phyloP scores from a whole-genome alignment of 2,888 invertebrate genomes.

The Agriopis aurantiaria region DNA sequence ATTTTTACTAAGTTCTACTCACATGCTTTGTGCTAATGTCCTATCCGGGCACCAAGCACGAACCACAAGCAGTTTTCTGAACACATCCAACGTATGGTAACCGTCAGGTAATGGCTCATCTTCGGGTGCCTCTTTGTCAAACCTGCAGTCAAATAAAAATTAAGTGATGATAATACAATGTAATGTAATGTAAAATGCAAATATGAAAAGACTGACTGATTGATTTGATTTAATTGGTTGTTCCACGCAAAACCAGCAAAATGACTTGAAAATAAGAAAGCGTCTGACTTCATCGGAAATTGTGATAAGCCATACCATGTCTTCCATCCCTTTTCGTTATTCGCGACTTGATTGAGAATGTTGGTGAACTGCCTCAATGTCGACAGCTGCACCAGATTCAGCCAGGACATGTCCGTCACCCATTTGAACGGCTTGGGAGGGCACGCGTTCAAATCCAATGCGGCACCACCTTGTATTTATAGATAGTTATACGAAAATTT shows the following conservation, averaged over 20 bases:
- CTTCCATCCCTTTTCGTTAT: constrained; percentile 90
- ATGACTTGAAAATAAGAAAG: too few species aligned
- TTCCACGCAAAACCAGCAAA: too few species aligned
- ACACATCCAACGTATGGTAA: constrained; percentile 91
- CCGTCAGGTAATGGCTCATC: constrained; percentile 93
- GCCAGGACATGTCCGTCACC: constrained; percentile 95
- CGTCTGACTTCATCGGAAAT: background rate
- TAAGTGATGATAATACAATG: too few species aligned
- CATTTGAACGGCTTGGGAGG: constrained; percentile 93
- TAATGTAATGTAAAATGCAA: too few species aligned
- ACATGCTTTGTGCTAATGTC: constrained; percentile 91
- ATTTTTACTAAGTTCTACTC: constrained; percentile 45
- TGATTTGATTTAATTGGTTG: too few species aligned
- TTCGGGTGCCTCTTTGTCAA: constrained; percentile 94
- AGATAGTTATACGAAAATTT: too few species aligned
- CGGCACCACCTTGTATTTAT: constrained; percentile 89
- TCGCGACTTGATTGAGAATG: constrained; percentile 88
- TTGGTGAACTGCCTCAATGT: constrained; percentile 88
- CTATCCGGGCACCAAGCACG: constrained; percentile 95
- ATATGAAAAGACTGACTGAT: too few species aligned
- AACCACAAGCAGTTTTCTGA: constrained; percentile 91
- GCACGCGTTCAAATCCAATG: constrained; percentile 93
- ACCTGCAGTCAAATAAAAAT: constrained; percentile 77
- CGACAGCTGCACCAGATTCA: constrained; percentile 93
- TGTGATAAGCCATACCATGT: constrained; percentile 75